These are phyloP conservation scores for Cygnus atratus DNA, from an alignment of 2,113 vertebrate genomes.

Conservation along the genomic window DNA sequence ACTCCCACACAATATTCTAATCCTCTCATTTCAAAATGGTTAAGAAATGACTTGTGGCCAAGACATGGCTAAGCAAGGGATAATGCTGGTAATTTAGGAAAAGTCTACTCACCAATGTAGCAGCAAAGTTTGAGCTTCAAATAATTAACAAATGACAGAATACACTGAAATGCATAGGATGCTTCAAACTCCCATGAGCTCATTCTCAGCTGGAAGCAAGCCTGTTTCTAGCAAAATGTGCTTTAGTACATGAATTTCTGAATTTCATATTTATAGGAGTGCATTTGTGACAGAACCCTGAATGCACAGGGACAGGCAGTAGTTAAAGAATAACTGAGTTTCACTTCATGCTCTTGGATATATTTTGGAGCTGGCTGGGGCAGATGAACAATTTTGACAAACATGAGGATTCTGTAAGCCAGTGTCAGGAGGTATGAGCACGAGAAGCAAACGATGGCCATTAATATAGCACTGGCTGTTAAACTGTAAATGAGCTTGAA, in stretches of 20 bases:
- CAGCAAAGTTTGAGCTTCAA: neutral
- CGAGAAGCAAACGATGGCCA: conserved; percentile 11
- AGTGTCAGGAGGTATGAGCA: neutral
- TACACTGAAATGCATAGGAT: neutral
- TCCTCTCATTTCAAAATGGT: neutral
- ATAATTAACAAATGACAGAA: neutral
- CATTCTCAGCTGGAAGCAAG: neutral
- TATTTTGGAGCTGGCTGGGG: conserved; percentile 2
- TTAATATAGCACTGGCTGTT: conserved; percentile 41
- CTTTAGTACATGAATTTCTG: neutral
- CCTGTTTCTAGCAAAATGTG: conserved; percentile 1
- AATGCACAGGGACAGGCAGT: neutral
- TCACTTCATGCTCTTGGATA: neutral
- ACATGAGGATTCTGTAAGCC: neutral
- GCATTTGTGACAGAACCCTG: conserved; percentile 9
- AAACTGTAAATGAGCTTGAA: conserved; percentile 49
- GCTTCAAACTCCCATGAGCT: neutral
- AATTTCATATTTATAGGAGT: neutral
- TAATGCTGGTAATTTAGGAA: neutral
- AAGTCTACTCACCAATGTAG: neutral
- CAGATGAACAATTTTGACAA: neutral
- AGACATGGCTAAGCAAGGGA: neutral
- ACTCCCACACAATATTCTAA: neutral
- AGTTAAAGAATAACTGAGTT: conserved; percentile 23
- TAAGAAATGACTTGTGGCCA: neutral